Evolutionary conservation across 1,140 invertebrate species (phyloP).

Genomic region (Caenorhabditis elegans): DNA sequence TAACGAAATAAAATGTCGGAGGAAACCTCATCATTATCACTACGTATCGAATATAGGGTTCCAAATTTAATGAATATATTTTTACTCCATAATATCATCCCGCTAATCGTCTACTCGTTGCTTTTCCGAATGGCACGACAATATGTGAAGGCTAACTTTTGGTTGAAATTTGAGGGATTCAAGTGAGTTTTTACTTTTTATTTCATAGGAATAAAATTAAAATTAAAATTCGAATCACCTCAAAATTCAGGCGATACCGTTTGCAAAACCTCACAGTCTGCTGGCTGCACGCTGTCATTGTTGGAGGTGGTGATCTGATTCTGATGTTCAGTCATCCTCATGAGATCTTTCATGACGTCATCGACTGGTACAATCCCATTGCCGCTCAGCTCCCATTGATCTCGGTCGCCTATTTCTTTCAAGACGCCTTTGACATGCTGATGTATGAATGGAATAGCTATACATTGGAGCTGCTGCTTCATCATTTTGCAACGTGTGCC

Average conservation of each 20-base stretch:
- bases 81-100: background rate
- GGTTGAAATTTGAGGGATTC: constrained; percentile 18
- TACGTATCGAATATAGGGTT: background rate
- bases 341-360: constrained; percentile 51
- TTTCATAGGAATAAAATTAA: background rate
- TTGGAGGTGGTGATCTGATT: constrained; percentile 44
- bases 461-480: constrained; percentile 53
- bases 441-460: constrained; percentile 55
- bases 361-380: constrained; percentile 45
- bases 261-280: constrained; percentile 56
- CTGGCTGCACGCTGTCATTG: constrained; percentile 51
- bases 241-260: constrained; percentile 56
- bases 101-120: background rate
- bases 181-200: background rate
- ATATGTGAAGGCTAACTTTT: background rate
- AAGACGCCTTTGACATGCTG: constrained; percentile 59
- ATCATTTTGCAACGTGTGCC: constrained; percentile 51
- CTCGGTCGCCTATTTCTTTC: constrained; percentile 55
- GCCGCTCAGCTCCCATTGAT: constrained; percentile 47
- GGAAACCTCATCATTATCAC: background rate
- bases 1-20: background rate
- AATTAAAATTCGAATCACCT: background rate
- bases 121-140: background rate
- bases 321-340: constrained; percentile 46
- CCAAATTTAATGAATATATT: background rate